Evolutionary conservation across 2,888 invertebrate genomes (phyloP).

Genomic region (Crepidodera aurea): DNA sequence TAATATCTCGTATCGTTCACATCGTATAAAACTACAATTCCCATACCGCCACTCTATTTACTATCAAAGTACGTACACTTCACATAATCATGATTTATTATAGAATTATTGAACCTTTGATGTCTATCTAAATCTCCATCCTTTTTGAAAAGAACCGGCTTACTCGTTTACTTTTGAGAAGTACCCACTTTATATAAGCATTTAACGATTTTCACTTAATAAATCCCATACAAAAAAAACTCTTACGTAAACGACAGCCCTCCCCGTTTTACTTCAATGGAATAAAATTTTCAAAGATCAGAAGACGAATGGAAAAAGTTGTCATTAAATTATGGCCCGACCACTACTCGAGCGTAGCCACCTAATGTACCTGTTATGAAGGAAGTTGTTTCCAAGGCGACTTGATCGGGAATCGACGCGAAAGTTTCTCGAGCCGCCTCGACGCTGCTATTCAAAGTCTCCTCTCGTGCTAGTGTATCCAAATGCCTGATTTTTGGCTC

Average conservation of each 20-base stretch:
- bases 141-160: too few relatives aligned
- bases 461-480: slow-evolving; percentile 62
- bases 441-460: slow-evolving; percentile 68
- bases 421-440: slow-evolving; percentile 68
- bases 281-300: slow-evolving; percentile 13
- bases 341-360: background rate
- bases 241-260: slow-evolving; percentile 6
- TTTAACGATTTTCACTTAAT: too few relatives aligned
- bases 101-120: too few relatives aligned
- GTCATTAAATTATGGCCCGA: slow-evolving; percentile 19
- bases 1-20: too few relatives aligned
- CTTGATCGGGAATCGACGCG: slow-evolving; percentile 67
- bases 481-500: slow-evolving; percentile 53
- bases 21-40: too few relatives aligned
- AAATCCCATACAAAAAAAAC: too few relatives aligned
- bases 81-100: too few relatives aligned
- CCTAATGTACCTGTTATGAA: slow-evolving; percentile 66
- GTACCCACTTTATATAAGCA: too few relatives aligned
- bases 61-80: too few relatives aligned
- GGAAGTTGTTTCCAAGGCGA: slow-evolving; percentile 66
- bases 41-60: too few relatives aligned
- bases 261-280: slow-evolving; percentile 10
- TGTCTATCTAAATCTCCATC: too few relatives aligned
- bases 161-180: too few relatives aligned
- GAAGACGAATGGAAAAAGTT: slow-evolving; percentile 21